These are phyloP conservation scores for Temnothorax unifasciatus DNA, from an alignment of 2,888 invertebrate genomes.

Conservation along the genomic window DNA sequence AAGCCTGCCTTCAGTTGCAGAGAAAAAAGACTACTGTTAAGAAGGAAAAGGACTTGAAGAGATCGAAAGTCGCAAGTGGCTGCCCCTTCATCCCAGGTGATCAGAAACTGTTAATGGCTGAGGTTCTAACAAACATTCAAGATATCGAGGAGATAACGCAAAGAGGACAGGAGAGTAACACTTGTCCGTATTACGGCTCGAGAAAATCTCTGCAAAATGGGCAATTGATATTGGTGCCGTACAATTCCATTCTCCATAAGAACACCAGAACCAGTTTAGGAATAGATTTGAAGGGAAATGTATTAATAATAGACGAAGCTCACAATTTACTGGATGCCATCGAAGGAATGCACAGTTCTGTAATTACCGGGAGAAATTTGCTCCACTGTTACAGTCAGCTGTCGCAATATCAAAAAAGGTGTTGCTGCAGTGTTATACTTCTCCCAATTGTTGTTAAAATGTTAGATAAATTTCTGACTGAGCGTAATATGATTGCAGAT, in stretches of 20 bases:
- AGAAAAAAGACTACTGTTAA: conserved; percentile 88
- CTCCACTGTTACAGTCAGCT: conserved; percentile 89
- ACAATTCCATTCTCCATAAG: conserved; percentile 93
- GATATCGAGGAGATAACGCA: conserved; percentile 96
- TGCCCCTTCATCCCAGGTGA: conserved; percentile 89
- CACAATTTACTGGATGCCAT: conserved; percentile 98
- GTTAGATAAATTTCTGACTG: conserved; percentile 27
- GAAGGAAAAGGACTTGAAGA: conserved; percentile 90
- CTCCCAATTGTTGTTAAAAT: not conserved
- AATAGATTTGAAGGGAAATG: conserved; percentile 90
- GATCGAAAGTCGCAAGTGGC: conserved; percentile 88
- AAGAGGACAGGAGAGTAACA: conserved; percentile 90
- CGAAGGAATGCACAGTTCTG: conserved; percentile 93
- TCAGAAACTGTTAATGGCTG: conserved; percentile 89
- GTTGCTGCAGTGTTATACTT: conserved; percentile 16
- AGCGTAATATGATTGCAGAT: conserved; percentile 84
- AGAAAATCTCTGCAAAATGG: conserved; percentile 94
- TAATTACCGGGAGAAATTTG: conserved; percentile 90
- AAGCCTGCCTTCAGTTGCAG: conserved; percentile 94
- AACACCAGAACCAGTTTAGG: conserved; percentile 89
- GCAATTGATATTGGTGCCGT: conserved; percentile 93
- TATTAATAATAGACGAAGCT: conserved; percentile 98
- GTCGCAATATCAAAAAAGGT: conserved; percentile 90
- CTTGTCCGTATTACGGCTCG: conserved; percentile 98
- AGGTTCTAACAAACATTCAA: conserved; percentile 90